Base-by-base conservation (phyloP, 2,113 vertebrate genomes). In the Poecile atricapillus region DNA sequence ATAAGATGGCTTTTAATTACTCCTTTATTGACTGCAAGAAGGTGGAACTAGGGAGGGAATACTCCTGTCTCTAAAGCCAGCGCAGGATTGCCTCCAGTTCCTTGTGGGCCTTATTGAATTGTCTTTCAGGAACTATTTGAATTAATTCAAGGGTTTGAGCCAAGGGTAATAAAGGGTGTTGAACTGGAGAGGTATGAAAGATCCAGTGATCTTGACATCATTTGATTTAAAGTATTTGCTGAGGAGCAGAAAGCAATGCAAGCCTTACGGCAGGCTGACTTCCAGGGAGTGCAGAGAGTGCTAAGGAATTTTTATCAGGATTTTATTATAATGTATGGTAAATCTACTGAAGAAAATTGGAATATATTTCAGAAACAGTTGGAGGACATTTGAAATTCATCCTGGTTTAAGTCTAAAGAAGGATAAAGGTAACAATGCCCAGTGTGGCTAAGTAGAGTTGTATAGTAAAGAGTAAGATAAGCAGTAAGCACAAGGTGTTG, bases 331-430 rank as follows among this genome's bases (percentile, higher is more conserved):
- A 93, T 79, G 59, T 75, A 93, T 93, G 93, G 93, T 96, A 71
- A 93, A 95, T 96, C 97, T 96, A 59, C 95, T 94, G 64, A 79
- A 97, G 95, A 96, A 94, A 96, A 96, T 94, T 93, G 83, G 87
- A 96, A 96, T 96, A 86, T 67, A 95, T 96, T 96, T 96, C 92
- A 86, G 96, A 97, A 97, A 96, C 92, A 91, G 89, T 96, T 95
- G 46, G 95, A 84, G 89, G 96, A 77, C 73, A 97, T 96, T 96
- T 97, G 94, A 93, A 95, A 96, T 94, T 92, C 82, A 97, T 96
- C 80, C 94, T 95, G 81, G 95, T 92, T 97, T 96, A 96, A 96
- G 95, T 95, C 89, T 95, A 95, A 95, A 97, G 94, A 92, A 79
- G 94, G 93, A 95, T 96, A 94, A 97, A 96, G 91, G 95, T 97